phyloP scores from a whole-genome alignment of 2,888 invertebrate genomes.

The Chaitophorus viminalis region DNA sequence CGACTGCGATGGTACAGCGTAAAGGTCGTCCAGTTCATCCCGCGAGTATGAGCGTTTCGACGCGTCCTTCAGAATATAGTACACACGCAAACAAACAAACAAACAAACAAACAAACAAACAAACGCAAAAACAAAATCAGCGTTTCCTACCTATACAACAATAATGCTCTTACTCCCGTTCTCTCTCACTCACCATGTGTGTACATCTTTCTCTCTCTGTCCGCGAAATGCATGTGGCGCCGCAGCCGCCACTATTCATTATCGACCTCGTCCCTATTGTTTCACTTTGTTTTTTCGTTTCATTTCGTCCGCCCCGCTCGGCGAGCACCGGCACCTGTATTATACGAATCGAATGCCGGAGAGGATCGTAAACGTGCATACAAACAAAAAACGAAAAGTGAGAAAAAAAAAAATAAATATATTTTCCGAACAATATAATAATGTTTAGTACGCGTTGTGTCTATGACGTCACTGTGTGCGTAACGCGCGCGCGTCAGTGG shows the following conservation, averaged over 20 bases:
- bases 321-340: neutral
- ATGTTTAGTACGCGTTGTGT: neutral
- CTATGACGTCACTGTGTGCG: conserved; percentile 14
- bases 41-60: neutral
- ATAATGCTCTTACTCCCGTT: conserved; percentile 11
- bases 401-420: neutral
- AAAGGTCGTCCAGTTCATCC: conserved; percentile 33
- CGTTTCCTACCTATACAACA: neutral
- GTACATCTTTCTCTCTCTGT: neutral
- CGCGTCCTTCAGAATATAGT: conserved; percentile 32
- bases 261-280: conserved; percentile 57
- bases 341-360: conserved; percentile 22
- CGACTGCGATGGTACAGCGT: neutral
- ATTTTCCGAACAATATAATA: neutral
- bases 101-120: neutral
- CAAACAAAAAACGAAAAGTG: neutral
- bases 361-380: neutral
- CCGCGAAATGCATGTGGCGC: neutral
- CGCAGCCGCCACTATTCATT: conserved; percentile 8
- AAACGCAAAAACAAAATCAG: neutral
- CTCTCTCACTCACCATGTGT: neutral
- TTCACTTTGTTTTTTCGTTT: conserved; percentile 29
- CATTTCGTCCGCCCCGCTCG: neutral
- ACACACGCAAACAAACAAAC: neutral
- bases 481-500: neutral